Conservation (phyloP, 2,113 vertebrate species). For the Varanus salvator region DNA sequence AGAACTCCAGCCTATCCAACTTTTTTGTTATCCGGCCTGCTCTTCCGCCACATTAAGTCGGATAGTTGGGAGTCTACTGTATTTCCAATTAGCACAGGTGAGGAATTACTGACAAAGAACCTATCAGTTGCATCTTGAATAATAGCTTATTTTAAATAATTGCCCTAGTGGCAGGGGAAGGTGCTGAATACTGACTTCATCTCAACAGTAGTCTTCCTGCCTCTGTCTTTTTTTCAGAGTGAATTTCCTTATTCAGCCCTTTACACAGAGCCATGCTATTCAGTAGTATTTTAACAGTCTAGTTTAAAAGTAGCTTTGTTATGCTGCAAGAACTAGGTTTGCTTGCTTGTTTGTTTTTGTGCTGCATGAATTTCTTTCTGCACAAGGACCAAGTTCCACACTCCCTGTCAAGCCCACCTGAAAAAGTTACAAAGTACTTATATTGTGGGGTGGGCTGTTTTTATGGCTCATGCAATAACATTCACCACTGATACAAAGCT, state of each 20-base stretch:
- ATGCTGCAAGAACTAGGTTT: background rate
- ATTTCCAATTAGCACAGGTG: background rate
- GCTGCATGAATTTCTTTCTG: background rate
- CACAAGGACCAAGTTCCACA: background rate
- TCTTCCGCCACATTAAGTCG: too few relatives aligned
- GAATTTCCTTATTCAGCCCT: background rate
- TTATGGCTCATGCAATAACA: background rate
- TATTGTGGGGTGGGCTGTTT: background rate
- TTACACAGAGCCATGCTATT: background rate
- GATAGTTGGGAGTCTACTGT: too few relatives aligned
- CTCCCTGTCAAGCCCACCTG: background rate
- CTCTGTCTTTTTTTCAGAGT: background rate
- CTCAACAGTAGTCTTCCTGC: background rate
- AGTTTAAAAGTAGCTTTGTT: background rate
- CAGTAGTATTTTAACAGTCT: background rate
- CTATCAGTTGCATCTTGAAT: background rate
- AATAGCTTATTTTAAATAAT: too few relatives aligned
- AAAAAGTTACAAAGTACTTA: background rate
- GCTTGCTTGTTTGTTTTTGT: background rate
- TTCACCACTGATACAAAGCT: background rate
- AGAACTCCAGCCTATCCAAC: too few relatives aligned
- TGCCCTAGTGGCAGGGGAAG: background rate
- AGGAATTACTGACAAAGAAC: background rate
- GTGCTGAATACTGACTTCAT: background rate
- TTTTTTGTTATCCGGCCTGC: too few relatives aligned